Evolutionary conservation across 2,113 vertebrate genomes (phyloP).

Genomic region (Electrona antarctica): DNA sequence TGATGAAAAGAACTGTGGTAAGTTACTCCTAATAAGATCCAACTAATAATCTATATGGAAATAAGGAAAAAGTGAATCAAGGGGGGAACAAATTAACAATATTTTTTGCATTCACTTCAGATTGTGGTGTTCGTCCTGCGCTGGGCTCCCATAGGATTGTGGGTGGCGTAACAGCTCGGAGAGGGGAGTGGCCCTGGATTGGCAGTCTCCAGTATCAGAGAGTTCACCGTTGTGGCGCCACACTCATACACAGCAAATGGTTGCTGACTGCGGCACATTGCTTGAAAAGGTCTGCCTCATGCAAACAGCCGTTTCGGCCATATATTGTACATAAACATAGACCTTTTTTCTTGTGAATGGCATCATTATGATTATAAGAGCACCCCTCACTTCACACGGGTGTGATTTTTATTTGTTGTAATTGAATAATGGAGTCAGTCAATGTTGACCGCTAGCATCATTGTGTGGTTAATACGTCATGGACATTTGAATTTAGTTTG

Average conservation of each 20-base stretch:
- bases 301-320: too few species aligned
- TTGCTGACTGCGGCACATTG: slow-evolving; percentile 93
- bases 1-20: slow-evolving; percentile 85
- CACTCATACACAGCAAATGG: slow-evolving; percentile 89
- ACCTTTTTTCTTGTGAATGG: neutral
- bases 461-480: too few species aligned
- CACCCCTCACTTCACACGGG: too few species aligned
- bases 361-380: too few species aligned
- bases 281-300: slow-evolving; percentile 76
- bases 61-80: neutral
- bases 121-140: slow-evolving; percentile 82
- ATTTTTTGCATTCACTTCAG: slow-evolving; percentile 65
- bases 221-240: slow-evolving; percentile 89
- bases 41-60: neutral
- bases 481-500: too few species aligned
- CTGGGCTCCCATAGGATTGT: slow-evolving; percentile 84
- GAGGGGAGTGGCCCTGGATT: slow-evolving; percentile 95
- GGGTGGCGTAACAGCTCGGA: slow-evolving; percentile 82
- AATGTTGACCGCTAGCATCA: too few species aligned
- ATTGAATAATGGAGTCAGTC: too few species aligned
- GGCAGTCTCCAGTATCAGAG: slow-evolving; percentile 87
- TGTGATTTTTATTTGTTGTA: too few species aligned
- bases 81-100: neutral
- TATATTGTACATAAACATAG: neutral
- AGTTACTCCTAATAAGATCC: slow-evolving; percentile 30